These are phyloP conservation scores for Pongo pygmaeus DNA, from an alignment of 2,113 vertebrate species.

Conservation along the genomic window DNA sequence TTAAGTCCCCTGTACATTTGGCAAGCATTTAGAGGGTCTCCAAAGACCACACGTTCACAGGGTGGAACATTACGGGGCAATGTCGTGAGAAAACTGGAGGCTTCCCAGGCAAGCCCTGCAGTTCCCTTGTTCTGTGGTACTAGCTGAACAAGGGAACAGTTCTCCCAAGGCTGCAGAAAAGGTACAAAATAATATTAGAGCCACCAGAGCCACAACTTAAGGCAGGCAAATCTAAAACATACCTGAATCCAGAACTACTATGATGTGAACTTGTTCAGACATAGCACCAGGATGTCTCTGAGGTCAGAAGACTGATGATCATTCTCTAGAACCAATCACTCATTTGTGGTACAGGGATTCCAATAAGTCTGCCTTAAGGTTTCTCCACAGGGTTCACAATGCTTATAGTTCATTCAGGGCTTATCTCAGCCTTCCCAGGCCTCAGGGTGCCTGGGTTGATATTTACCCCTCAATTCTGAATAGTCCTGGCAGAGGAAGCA, in stretches of 20 bases:
- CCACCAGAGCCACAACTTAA: neutral
- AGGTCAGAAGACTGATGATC: neutral
- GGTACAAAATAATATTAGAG: neutral
- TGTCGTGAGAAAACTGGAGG: neutral
- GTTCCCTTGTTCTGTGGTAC: neutral
- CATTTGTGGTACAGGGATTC: neutral
- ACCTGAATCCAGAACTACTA: neutral
- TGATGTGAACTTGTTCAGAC: neutral
- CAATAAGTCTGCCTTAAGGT: neutral
- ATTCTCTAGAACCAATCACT: neutral
- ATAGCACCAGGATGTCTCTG: neutral
- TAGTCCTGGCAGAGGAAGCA: neutral
- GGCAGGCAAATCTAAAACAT: neutral
- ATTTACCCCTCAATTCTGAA: neutral
- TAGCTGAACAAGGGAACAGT: neutral
- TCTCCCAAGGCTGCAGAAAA: neutral
- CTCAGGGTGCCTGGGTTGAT: neutral
- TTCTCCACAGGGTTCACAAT: neutral
- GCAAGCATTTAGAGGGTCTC: neutral
- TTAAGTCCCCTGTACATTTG: neutral
- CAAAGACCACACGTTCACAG: rapidly evolving
- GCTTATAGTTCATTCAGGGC: neutral
- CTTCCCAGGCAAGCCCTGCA: neutral
- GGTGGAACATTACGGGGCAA: neutral
- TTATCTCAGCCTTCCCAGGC: neutral